Conservation (phyloP, 2,113 vertebrate genomes). For the Hemiscyllium ocellatum region DNA sequence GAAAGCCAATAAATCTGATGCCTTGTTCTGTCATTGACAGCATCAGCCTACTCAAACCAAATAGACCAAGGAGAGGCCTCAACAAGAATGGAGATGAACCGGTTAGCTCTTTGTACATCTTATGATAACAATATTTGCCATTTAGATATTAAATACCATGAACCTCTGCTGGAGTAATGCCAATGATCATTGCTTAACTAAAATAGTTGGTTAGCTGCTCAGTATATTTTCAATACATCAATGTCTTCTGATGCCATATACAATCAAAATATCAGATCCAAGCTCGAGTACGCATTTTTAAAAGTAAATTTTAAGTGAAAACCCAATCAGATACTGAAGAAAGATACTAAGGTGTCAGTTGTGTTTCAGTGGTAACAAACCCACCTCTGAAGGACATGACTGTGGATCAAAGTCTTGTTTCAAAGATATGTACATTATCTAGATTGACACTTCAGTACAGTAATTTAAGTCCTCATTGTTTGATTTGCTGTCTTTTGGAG, state of each 20-base stretch:
- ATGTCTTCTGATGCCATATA: not conserved
- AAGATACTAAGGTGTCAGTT: not conserved
- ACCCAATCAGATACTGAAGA: not conserved
- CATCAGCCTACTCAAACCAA: not conserved
- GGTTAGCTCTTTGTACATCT: not conserved
- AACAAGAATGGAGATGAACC: not conserved
- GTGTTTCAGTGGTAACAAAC: not conserved
- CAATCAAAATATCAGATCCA: not conserved
- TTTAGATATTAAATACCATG: not conserved
- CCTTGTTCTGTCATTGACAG: not conserved
- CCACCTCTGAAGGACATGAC: no score
- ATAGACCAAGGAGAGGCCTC: not conserved
- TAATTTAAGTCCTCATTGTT: not conserved
- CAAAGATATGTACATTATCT: not conserved
- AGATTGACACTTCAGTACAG: not conserved
- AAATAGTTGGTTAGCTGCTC: not conserved
- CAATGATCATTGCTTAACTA: not conserved
- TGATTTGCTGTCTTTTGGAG: not conserved
- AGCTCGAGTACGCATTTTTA: not conserved
- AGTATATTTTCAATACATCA: not conserved
- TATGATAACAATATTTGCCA: not conserved
- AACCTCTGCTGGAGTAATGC: not conserved
- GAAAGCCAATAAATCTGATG: not conserved
- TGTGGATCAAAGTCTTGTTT: not conserved
- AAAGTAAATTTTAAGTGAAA: not conserved